Evolutionary conservation across 2,797 vertebrate species (phyloP), one percentile per base, ranked within the genome.

Genomic region (Tragelaphus oryx): DNA sequence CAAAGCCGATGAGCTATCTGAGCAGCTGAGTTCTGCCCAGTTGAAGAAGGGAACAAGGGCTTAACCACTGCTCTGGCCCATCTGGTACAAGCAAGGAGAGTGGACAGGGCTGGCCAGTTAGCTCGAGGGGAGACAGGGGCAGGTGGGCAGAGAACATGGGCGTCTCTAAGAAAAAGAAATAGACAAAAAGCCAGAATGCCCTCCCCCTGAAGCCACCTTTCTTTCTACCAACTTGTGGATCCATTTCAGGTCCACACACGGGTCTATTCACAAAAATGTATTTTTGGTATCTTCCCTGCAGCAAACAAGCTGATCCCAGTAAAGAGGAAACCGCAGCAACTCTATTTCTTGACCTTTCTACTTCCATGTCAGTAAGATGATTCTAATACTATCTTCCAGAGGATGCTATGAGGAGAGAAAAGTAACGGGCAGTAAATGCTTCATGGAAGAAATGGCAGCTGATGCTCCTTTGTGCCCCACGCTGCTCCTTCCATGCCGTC

Each of bases 41-140:
- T 6, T 8, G 50, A 24, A 17, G 8, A 79, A 33, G 28, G 30
- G 41, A 68, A 3, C 52, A 2, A 11, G 48, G 7, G 76, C 30
- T 44, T 33, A 30, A 18, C 33, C 24, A 5, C 8, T 24, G 2
- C 9, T 26, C 41, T 7, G n/a, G 11, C 8, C 52, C 5, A 2
- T 48, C 30, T 52, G 26, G 12, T 44, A 8, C 8, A 11, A 44
- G 11, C 4, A 6, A 10, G 52, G 59, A 48, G 52, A 55, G 52
- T 17, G 4, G 52, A 55, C 17, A n/a, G 5, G 28, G 33, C 9
- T 24, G 54, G 26, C 41, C 80, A 33, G n/a, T n/a, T 5, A 20
- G 33, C 17, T 14, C 0, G 0, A 22, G 41, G 16, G 44, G 57
- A 37, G 7, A 37, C 52, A 1, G 18, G 50, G 55, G 8, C 10